These are phyloP conservation scores for Pongo pygmaeus DNA, from an alignment of 2,113 vertebrate genomes.

Conservation along the genomic window DNA sequence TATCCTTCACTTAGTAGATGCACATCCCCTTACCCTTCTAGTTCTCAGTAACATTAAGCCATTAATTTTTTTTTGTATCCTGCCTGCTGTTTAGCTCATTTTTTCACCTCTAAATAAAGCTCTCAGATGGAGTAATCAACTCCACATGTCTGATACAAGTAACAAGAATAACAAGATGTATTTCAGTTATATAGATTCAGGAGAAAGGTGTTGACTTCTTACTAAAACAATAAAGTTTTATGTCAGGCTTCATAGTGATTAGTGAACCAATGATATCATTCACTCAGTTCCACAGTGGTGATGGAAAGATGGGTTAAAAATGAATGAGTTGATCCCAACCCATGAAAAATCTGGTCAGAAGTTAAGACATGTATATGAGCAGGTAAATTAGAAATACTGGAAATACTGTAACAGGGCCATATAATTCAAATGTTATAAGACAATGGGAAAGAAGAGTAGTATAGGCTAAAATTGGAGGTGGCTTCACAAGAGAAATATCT, in stretches of 20 bases:
- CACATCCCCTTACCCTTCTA: neutral
- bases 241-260: neutral
- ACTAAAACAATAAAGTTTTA: slow-evolving; percentile 24
- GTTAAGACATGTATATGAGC: neutral
- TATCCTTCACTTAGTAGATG: neutral
- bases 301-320: neutral
- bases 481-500: neutral
- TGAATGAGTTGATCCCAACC: neutral
- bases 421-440: neutral
- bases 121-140: neutral
- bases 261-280: neutral
- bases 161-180: neutral
- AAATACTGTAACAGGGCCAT: neutral
- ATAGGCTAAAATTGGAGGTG: neutral
- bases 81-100: neutral
- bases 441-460: neutral
- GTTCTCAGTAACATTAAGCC: slow-evolving; percentile 45
- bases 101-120: slow-evolving; percentile 38
- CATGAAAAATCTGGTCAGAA: neutral
- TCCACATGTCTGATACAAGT: neutral
- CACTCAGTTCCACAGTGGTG: neutral
- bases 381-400: slow-evolving; percentile 6
- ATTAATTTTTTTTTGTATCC: neutral
- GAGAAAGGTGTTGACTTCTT: slow-evolving; percentile 22
- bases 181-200: neutral